Percentiles rank a stretch among this genome's conserved stretches.
Evolutionary conservation across 2,888 invertebrate genomes (phyloP).

Genomic region (Dastarcus helophoroides): DNA sequence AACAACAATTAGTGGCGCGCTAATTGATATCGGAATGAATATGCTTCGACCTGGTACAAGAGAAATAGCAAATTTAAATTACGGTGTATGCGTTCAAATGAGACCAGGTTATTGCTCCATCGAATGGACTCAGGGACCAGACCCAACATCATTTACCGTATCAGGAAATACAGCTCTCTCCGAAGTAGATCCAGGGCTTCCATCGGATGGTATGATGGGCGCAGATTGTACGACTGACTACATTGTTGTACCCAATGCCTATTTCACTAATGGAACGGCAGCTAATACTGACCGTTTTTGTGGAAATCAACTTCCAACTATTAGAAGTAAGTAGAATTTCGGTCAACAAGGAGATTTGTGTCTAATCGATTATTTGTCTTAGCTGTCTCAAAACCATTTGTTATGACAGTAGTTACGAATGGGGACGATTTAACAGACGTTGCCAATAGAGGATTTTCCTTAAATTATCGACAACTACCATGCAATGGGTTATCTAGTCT

Average conservation of each 20-base stretch:
- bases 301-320: constrained; percentile 54
- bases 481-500: background rate
- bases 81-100: constrained; percentile 66
- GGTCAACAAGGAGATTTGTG: background rate
- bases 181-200: constrained; percentile 47
- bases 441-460: constrained; percentile 21
- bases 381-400: constrained; percentile 22
- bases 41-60: constrained; percentile 43
- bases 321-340: constrained; percentile 43
- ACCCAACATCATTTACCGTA: constrained; percentile 52
- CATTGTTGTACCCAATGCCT: constrained; percentile 62
- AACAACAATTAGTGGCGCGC: constrained; percentile 27
- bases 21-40: constrained; percentile 12
- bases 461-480: constrained; percentile 13
- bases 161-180: constrained; percentile 18
- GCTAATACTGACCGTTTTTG: constrained; percentile 59
- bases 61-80: constrained; percentile 57
- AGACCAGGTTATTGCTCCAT: constrained; percentile 61
- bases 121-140: constrained; percentile 44
- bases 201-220: constrained; percentile 35
- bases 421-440: constrained; percentile 14
- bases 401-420: constrained; percentile 22
- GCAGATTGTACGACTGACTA: constrained; percentile 58
- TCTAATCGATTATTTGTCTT: constrained; percentile 6
- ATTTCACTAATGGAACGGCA: constrained; percentile 28